Evolutionary conservation across 2,888 invertebrate genomes (phyloP), one percentile per base, ranked within the genome.

Genomic region (Tenthredo scrophulariae): DNA sequence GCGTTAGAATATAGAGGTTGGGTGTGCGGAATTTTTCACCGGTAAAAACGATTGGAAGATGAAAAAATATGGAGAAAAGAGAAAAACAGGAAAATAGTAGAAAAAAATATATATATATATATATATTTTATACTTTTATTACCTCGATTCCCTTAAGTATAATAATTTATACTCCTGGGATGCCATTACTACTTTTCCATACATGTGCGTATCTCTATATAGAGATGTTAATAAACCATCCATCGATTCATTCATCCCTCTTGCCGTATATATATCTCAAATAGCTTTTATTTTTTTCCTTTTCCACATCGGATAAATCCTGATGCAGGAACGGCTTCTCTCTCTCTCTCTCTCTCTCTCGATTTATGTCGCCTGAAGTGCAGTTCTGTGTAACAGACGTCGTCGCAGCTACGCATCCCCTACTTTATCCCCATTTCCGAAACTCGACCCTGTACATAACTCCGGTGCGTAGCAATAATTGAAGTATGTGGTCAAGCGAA

Each of bases 351-450:
- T n/a, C 37, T 29, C 18, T 75, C 46, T 43, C 29, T 37, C 79
- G 79, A 79, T 79, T 79, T 79, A 79, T 79, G 79, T 79, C 29
- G 50, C 54, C 54, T 54, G 54, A 58, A 79, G 79, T 79, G 79
- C 79, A 79, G 54, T 79, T 79, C 79, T 54, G 33, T 79, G 79
- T 79, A 79, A 33, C 79, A n/a, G 50, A 40, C 75, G 75, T 77
- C 72, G 72, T 72, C 37, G 37, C 22, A 33, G 70, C 70, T 37
- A 65, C 75, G 75, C 75, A 75, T 75, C 75, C 46, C 75, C 37
- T 13, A 33, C 33, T 54, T 54, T 54, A 54, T 54, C 37, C 70
- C 37, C 70, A 7, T 70, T 70, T 37, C 22, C 43, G 18, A 67
- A 29, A 67, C 33, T 67, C 29, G 3, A 77, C 6, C 50, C 75